Percentiles rank a stretch among this genome's conserved stretches.
Conservation (phyloP, 1,140 invertebrate genomes). For the Apis dorsata region DNA sequence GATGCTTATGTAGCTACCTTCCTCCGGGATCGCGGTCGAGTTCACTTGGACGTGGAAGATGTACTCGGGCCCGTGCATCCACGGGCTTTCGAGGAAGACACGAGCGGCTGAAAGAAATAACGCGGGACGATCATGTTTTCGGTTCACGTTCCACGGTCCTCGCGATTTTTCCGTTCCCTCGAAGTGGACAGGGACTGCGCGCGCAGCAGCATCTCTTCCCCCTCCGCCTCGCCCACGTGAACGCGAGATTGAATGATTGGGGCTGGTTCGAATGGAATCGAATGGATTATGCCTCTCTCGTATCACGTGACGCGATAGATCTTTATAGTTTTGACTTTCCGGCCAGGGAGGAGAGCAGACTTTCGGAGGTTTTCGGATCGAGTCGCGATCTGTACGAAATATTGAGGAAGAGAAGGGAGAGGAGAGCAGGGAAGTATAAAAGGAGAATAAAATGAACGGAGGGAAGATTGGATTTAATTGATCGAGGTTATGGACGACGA, state of each 20-base stretch:
- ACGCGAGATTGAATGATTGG: slow-evolving; percentile 49
- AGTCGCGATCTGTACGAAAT: not conserved
- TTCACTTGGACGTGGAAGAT: slow-evolving; percentile 52
- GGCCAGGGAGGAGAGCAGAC: too few species aligned
- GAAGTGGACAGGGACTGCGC: too few species aligned
- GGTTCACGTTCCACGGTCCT: too few species aligned
- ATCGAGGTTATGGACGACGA: too few species aligned
- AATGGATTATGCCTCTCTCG: slow-evolving; percentile 11
- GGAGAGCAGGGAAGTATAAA: too few species aligned
- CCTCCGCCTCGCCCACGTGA: not conserved
- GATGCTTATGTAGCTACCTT: slow-evolving; percentile 38
- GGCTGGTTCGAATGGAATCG: slow-evolving; percentile 34
- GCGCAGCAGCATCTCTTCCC: too few species aligned
- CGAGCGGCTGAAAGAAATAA: slow-evolving; percentile 35
- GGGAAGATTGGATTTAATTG: too few species aligned
- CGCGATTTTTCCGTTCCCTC: too few species aligned
- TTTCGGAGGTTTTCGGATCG: not conserved
- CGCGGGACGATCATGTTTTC: not conserved
- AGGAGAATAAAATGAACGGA: too few species aligned
- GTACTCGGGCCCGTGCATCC: slow-evolving; percentile 53
- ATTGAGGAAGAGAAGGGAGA: too few species aligned
- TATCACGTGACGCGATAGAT: not conserved
- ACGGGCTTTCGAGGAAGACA: slow-evolving; percentile 22
- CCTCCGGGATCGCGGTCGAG: slow-evolving; percentile 47
- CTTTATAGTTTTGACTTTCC: slow-evolving; percentile 13